Conservation (phyloP, 2,113 vertebrate species). For the Otus sunia region DNA sequence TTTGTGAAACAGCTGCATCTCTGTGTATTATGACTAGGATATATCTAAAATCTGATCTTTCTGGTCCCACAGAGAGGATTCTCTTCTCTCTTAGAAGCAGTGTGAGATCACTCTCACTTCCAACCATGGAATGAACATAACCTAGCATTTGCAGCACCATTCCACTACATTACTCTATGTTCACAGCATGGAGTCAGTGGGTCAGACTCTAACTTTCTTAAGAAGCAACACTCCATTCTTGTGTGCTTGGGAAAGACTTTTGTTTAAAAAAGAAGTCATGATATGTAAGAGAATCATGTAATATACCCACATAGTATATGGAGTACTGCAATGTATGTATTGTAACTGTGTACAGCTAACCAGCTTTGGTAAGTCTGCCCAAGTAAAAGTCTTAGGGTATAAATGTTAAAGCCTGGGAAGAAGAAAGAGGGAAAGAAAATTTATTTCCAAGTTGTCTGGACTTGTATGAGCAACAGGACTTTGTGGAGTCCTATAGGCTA, state of each 20-base stretch:
- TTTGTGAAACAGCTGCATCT: background rate
- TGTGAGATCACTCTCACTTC: background rate
- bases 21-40: background rate
- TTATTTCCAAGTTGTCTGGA: background rate
- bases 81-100: background rate
- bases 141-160: background rate
- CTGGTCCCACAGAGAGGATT: background rate
- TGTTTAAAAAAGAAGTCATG: background rate
- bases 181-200: background rate
- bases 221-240: background rate
- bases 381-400: background rate
- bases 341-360: background rate
- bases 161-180: background rate
- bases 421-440: background rate
- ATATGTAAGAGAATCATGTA: background rate
- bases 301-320: background rate
- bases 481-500: background rate
- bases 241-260: background rate
- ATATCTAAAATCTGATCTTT: background rate
- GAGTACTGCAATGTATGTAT: background rate
- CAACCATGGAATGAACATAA: background rate
- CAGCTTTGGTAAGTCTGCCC: background rate
- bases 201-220: background rate
- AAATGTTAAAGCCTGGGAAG: background rate
- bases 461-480: background rate